Conservation (phyloP, 2,888 invertebrate genomes). For the Zeuzera pyrina region DNA sequence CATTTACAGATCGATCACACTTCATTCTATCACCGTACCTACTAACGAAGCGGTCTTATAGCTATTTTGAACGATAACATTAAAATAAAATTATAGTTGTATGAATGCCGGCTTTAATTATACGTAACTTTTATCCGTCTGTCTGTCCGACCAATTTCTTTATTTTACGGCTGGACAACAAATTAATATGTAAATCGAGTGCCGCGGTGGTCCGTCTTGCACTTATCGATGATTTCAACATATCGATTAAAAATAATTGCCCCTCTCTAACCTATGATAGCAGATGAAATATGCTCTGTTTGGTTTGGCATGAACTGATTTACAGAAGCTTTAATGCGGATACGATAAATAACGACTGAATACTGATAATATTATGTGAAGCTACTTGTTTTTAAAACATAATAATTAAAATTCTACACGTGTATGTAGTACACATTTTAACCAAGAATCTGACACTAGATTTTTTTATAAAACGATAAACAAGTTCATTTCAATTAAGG, state of each 20-base stretch:
- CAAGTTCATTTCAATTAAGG: no score
- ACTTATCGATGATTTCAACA: conserved; percentile 22
- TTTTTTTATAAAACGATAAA: no score
- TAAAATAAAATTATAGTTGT: conserved; percentile 57
- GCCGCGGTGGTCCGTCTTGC: conserved; percentile 48
- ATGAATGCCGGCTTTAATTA: conserved; percentile 55
- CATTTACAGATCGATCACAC: conserved; percentile 2
- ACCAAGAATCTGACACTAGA: no score
- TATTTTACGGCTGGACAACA: conserved; percentile 66
- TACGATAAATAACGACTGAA: neutral
- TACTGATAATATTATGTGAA: no score
- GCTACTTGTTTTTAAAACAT: no score
- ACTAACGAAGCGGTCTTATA: conserved; percentile 39
- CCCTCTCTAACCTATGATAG: conserved; percentile 23
- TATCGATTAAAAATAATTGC: conserved; percentile 31
- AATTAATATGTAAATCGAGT: conserved; percentile 68
- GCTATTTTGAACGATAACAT: conserved; percentile 35
- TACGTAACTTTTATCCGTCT: conserved; percentile 43
- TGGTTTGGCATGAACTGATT: neutral
- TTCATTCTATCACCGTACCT: conserved; percentile 12
- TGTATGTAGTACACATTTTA: no score
- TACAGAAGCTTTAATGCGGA: neutral
- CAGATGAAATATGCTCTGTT: conserved; percentile 12
- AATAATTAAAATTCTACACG: no score
- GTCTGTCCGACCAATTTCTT: conserved; percentile 59